These are phyloP conservation scores for Acanthopleura granulata DNA, from an alignment of 2,888 invertebrate genomes.

Conservation along the genomic window DNA sequence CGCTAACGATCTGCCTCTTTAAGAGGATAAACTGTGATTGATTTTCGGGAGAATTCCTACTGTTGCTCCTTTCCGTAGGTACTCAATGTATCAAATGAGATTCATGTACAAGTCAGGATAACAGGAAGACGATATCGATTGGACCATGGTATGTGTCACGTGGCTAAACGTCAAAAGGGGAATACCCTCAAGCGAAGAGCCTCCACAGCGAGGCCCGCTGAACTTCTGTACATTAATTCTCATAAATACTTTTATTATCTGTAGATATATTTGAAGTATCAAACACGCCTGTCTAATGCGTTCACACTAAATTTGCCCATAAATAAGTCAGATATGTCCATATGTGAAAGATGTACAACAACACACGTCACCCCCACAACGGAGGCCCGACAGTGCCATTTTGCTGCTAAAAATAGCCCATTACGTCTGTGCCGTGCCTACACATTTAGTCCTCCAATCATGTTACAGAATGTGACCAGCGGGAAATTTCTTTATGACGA, in stretches of 20 bases:
- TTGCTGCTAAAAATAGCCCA: too few relatives aligned
- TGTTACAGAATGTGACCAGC: too few relatives aligned
- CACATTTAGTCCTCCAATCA: too few relatives aligned
- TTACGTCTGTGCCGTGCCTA: too few relatives aligned
- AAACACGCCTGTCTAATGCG: too few relatives aligned
- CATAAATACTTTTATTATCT: not conserved
- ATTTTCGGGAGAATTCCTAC: not conserved
- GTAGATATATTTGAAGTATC: too few relatives aligned
- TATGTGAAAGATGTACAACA: too few relatives aligned
- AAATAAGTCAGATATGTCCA: too few relatives aligned
- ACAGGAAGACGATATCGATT: conserved; percentile 7
- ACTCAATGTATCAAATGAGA: not conserved
- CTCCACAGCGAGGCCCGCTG: not conserved
- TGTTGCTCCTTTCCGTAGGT: not conserved
- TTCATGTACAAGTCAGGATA: not conserved
- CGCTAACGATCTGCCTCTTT: not conserved
- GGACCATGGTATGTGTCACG: not conserved
- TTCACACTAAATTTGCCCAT: too few relatives aligned
- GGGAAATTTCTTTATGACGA: too few relatives aligned
- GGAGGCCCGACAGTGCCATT: too few relatives aligned
- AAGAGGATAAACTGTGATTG: not conserved
- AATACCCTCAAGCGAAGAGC: not conserved
- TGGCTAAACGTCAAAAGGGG: not conserved
- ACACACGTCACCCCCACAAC: too few relatives aligned
- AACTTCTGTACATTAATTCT: not conserved